Base-by-base conservation (phyloP, 2,888 invertebrate species). In the Protophormia terraenovae region DNA sequence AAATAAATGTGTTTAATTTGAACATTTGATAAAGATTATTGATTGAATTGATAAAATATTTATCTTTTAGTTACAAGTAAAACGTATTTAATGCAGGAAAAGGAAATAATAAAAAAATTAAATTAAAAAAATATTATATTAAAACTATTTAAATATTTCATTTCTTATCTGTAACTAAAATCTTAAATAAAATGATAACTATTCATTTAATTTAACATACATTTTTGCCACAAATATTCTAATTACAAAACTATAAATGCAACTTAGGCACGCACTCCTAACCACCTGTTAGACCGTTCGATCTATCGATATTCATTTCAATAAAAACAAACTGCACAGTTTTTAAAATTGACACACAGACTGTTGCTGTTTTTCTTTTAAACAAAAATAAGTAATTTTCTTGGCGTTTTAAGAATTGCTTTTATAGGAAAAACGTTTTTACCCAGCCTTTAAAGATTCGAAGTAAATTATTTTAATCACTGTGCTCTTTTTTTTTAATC, bases 371-470 rank as follows among this genome's bases (percentile, higher is more conserved):
- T 47, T 27, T 27, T 3, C 35, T 16, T 14, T 29, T 67, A 47
- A 62, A 32, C 32, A 7, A 53, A 41, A 47, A 19, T 35, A 6
- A 24, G 32, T n/a, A n/a, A 14, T 16, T 64, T 64, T 22, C 41
- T 2, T 60, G 69, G 4, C 69, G 3, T n/a, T n/a, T n/a, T n/a
- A n/a, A n/a, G n/a, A n/a, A n/a, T n/a, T n/a, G n/a, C n/a, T n/a
- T n/a, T n/a, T n/a, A n/a, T 38, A 12, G 10, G 5, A 14, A 24
- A 67, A 67, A 71, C 69, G 69, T 71, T 82, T 82, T 71, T 62
- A 64, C 82, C 55, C 55, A 45, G 53, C 76, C 76, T 76, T 62
- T 41, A n/a, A 41, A 53, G 8, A 29, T 29, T 66, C 0, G 32
- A 19, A 41, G 19, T 29, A 8, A 8, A 47, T 19, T 38, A 38